Percentiles rank a stretch among this genome's conserved stretches.
Evolutionary conservation across 1,140 invertebrate genomes (phyloP).

Genomic region (Leptinotarsa defecta): DNA sequence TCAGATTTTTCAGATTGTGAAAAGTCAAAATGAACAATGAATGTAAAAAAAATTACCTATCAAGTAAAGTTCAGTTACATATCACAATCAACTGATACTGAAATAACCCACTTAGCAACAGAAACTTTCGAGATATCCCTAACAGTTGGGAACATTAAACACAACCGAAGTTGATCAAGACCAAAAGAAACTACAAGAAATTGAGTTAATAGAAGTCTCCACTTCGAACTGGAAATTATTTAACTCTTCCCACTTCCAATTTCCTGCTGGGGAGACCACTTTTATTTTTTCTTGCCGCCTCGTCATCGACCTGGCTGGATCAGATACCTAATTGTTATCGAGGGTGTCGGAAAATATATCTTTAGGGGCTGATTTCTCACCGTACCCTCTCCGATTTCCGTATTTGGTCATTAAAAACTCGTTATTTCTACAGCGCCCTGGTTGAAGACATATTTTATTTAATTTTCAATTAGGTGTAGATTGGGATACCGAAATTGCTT

Average conservation of each 20-base stretch:
- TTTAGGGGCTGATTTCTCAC: slow-evolving; percentile 13
- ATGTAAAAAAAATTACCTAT: no score
- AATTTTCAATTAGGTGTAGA: slow-evolving; percentile 19
- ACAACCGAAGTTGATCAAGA: no score
- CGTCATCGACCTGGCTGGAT: slow-evolving; percentile 7
- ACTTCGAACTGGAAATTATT: slow-evolving; percentile 1
- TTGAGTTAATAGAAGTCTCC: neutral
- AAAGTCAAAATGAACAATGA: no score
- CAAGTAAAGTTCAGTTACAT: no score
- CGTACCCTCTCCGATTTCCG: slow-evolving; percentile 9
- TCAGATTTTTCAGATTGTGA: no score
- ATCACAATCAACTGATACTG: no score
- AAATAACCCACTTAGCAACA: no score
- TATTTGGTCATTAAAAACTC: slow-evolving; percentile 16
- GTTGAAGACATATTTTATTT: slow-evolving; percentile 17
- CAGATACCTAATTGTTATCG: slow-evolving; percentile 15
- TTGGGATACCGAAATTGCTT: slow-evolving; percentile 12
- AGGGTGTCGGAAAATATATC: slow-evolving; percentile 13
- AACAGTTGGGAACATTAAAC: no score
- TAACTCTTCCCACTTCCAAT: neutral
- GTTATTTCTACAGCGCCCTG: slow-evolving; percentile 10
- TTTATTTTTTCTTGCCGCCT: neutral
- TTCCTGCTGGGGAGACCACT: neutral
- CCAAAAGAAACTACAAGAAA: neutral
- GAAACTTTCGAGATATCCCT: no score